Conservation (phyloP, 2,888 invertebrate genomes). For the Lycaena phlaeas region DNA sequence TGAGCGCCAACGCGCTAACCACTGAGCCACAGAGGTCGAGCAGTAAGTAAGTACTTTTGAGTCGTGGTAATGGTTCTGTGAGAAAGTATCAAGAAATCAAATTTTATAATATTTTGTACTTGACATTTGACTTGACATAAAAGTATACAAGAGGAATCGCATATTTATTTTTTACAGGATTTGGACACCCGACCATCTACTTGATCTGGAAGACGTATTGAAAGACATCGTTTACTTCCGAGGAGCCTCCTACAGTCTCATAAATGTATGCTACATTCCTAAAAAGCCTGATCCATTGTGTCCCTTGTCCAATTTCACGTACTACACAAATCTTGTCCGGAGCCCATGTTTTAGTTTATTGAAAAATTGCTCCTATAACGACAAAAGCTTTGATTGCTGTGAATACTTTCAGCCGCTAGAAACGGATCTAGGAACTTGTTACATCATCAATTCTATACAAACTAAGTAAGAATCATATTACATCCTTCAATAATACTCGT, state of each 20-base stretch:
- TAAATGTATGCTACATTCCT: conserved; percentile 72
- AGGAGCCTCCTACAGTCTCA: conserved; percentile 76
- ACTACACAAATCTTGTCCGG: conserved; percentile 71
- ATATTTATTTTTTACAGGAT: conserved; percentile 68
- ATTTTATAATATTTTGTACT: no score
- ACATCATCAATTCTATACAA: conserved; percentile 74
- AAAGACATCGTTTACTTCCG: conserved; percentile 80
- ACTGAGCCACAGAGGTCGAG: no score
- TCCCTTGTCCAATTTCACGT: conserved; percentile 71
- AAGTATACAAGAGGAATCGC: no score
- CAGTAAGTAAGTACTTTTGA: no score
- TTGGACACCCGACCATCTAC: conserved; percentile 77
- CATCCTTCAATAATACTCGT: not conserved
- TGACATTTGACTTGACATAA: no score
- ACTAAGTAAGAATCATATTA: conserved; percentile 41
- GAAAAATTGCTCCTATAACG: conserved; percentile 67
- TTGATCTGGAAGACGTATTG: conserved; percentile 79
- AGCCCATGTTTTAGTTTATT: conserved; percentile 65
- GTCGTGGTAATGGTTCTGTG: no score
- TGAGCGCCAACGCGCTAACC: no score
- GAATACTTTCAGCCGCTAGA: conserved; percentile 71
- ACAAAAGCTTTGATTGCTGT: conserved; percentile 72
- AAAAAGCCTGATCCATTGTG: conserved; percentile 66
- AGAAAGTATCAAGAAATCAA: no score
- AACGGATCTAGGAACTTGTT: conserved; percentile 76